These are phyloP conservation scores for Ridgeia piscesae DNA, from an alignment of 1,140 invertebrate genomes.

Conservation along the genomic window DNA sequence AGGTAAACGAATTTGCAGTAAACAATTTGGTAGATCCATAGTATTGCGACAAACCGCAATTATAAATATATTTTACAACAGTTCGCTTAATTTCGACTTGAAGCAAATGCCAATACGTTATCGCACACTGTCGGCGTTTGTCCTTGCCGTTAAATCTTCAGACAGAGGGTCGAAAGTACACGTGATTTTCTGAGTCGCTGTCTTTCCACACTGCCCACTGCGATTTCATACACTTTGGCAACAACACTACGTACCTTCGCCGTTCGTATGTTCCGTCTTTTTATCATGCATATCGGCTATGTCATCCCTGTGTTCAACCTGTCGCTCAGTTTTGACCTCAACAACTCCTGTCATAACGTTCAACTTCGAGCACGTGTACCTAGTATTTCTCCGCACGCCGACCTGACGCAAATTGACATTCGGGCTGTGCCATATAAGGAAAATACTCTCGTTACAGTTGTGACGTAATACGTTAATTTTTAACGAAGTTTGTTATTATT, in stretches of 20 bases:
- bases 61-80: neutral
- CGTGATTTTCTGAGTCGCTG: neutral
- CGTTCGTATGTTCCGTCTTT: neutral
- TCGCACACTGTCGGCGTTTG: neutral
- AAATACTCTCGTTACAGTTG: neutral
- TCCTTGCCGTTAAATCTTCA: neutral
- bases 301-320: neutral
- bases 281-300: neutral
- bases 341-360: neutral
- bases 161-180: neutral
- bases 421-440: neutral
- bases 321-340: constrained; percentile 3
- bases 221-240: neutral
- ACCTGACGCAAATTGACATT: neutral
- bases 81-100: neutral
- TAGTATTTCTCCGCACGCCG: neutral
- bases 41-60: neutral
- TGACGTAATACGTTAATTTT: neutral
- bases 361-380: neutral
- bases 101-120: neutral
- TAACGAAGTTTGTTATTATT: neutral
- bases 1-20: neutral
- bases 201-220: neutral
- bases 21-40: neutral
- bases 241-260: neutral